Evolutionary conservation across 2,113 vertebrate genomes (phyloP), one percentile per base, ranked within the genome.

Genomic region (Platycercus adscitus): DNA sequence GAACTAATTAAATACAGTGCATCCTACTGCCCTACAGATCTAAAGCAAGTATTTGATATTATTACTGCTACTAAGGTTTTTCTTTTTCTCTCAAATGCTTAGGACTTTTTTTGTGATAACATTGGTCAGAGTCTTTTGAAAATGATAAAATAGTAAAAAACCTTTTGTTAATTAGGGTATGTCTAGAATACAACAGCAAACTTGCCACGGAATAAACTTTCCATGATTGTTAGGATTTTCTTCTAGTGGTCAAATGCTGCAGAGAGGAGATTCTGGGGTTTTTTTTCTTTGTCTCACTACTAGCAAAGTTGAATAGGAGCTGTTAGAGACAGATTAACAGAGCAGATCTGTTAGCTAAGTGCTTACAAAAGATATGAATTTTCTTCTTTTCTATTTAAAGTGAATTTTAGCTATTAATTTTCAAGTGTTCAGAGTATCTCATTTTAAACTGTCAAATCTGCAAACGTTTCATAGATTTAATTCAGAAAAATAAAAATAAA

Each of bases 191-290:
- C 2, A 50, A 35, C 11, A 88, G 23, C 3, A 86, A 79, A 76
- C 23, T 46, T 85, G 3, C 5, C 10, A 37, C 7, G 70, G 17
- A 86, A 84, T 26, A 73, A 83, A 31, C 3, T 73, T 89, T 13
- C 11, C 6, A 1, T 39, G 19, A 35, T 23, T n/a, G 2, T 33
- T 49, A 41, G 3, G 3, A 6, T n/a, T 85, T 79, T 82, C 5
- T 71, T 86, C 37, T 23, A 5, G 5, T 58, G 9, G 6, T 9
- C 13, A 53, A n/a, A 29, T 21, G 9, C 0, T 1, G 8, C 8
- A 9, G 26, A 3, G 25, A 15, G 41, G 53, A 60, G 20, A n/a
- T 29, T 77, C 72, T 77, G 1, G 5, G 1, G 5, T n/a, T 6
- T 65, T 81, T 88, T 91, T 53, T 65, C 6, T 6, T 15, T 75